Base-by-base conservation (phyloP, 2,888 invertebrate genomes). In the Acanthosoma haemorrhoidale region DNA sequence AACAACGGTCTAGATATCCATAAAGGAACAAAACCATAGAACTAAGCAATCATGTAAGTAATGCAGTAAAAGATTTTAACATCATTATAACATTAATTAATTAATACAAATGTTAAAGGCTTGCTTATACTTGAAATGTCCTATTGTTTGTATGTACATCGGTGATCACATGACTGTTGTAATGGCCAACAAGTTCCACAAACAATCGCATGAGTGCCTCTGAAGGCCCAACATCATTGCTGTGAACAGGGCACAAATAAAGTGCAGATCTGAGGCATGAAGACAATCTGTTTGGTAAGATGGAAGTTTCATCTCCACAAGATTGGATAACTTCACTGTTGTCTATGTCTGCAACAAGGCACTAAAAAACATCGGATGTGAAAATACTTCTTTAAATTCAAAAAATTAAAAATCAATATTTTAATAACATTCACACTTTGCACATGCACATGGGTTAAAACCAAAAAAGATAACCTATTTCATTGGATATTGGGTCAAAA, bases 151-250 rank as follows among this genome's bases (percentile, higher is more conserved):
- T 63, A 34, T 63, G 31, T 9, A 63, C 68, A 68, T 51, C 34
- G 3, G 71, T 69, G 77, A 83, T 77, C 76, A 89, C 79, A 78
- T 82, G 86, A 78, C 86, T 80, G 59, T 82, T 82, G 77, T 88
- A 91, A 77, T 90, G 88, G 0, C 89, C 90, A 72, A 91, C 79
- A 6, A 88, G 84, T 76, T 90, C 88, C 1, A 92, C 87, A 78
- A 92, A 93, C 76, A 91, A 87, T 70, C 90, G 81, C 29, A 90
- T 79, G 76, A 93, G 91, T 0, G 91, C 89, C 78, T 93, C 92
- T 0, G 89, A 87, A 15, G 92, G 86, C 79, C 91, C 84, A 32
- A 90, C 86, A n/a, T 87, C 81, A 84, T 71, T 81, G 80, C 73
- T 83, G 84, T 80, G 51, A 80, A 76, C 73, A 36, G 70, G 70